Percentiles rank a stretch among this genome's conserved stretches.
These are phyloP conservation scores for Trichosurus vulpecula DNA, from an alignment of 2,797 vertebrate genomes.

Conservation along the genomic window DNA sequence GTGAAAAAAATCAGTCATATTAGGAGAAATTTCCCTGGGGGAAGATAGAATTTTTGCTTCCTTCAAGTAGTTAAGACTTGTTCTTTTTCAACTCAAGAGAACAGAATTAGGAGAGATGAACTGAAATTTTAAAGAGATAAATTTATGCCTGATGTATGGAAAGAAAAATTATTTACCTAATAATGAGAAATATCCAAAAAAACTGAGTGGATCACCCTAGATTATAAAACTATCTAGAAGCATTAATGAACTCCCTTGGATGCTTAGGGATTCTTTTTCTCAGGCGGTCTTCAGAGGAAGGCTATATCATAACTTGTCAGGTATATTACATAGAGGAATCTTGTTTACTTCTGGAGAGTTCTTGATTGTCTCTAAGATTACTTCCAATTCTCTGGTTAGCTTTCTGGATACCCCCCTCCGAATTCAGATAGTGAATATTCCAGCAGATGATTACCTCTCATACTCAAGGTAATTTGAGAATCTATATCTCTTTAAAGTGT, in stretches of 20 bases:
- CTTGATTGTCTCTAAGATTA: not conserved
- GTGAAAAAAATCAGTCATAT: not conserved
- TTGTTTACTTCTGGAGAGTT: not conserved
- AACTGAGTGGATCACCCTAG: not conserved
- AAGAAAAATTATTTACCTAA: not conserved
- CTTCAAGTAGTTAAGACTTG: not conserved
- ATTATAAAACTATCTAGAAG: not conserved
- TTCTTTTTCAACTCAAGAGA: not conserved
- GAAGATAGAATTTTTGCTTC: not conserved
- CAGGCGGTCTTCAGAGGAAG: not conserved
- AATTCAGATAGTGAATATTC: not conserved
- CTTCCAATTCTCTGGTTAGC: not conserved
- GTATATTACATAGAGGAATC: not conserved
- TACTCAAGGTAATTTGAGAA: not conserved
- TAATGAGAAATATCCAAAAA: not conserved
- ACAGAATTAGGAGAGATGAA: not conserved
- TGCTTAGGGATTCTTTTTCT: not conserved
- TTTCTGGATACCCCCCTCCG: not conserved
- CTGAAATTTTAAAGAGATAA: not conserved
- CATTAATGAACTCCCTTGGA: not conserved
- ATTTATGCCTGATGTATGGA: not conserved
- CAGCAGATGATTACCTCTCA: not conserved
- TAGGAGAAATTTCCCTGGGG: not conserved
- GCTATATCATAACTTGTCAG: not conserved
- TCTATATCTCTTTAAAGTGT: not conserved